Conservation (phyloP, 1,140 invertebrate species). For the Nephotettix cincticeps region DNA sequence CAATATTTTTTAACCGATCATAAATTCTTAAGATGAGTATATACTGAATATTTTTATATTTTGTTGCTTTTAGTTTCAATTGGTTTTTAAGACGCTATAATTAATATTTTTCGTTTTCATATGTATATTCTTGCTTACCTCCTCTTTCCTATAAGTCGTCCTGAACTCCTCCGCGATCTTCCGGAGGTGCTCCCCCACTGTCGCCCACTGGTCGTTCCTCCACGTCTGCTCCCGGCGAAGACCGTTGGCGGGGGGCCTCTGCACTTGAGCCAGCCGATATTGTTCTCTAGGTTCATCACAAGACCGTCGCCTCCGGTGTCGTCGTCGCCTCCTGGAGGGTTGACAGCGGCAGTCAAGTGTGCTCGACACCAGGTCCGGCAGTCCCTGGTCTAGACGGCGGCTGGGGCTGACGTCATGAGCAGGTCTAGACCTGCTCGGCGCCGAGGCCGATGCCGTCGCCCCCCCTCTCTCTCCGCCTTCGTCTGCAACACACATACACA, state of each 20-base stretch:
- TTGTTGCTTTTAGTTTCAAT: too few relatives aligned
- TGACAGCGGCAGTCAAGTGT: neutral
- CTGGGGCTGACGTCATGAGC: neutral
- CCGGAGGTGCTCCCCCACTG: slow-evolving; percentile 41
- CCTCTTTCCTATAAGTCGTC: slow-evolving; percentile 15
- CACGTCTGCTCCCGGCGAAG: neutral
- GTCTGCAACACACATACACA: slow-evolving; percentile 1
- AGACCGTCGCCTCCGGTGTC: neutral
- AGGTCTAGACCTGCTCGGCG: slow-evolving; percentile 7
- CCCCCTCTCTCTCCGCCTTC: too few relatives aligned
- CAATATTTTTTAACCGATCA: too few relatives aligned
- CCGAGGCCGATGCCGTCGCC: neutral
- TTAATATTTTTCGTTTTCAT: too few relatives aligned
- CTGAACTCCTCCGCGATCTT: slow-evolving; percentile 42
- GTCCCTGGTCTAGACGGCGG: too few relatives aligned
- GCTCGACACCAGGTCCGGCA: too few relatives aligned
- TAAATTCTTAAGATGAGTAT: too few relatives aligned
- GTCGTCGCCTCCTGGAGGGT: neutral
- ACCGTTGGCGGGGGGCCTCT: neutral
- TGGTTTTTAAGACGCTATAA: too few relatives aligned
- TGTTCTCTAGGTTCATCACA: neutral
- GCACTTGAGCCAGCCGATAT: neutral
- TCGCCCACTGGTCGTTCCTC: slow-evolving; percentile 39
- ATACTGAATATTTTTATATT: too few relatives aligned
- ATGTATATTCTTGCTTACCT: too few relatives aligned